phyloP scores from a whole-genome alignment of 2,113 vertebrate genomes.

The Craseonycteris thonglongyai region DNA sequence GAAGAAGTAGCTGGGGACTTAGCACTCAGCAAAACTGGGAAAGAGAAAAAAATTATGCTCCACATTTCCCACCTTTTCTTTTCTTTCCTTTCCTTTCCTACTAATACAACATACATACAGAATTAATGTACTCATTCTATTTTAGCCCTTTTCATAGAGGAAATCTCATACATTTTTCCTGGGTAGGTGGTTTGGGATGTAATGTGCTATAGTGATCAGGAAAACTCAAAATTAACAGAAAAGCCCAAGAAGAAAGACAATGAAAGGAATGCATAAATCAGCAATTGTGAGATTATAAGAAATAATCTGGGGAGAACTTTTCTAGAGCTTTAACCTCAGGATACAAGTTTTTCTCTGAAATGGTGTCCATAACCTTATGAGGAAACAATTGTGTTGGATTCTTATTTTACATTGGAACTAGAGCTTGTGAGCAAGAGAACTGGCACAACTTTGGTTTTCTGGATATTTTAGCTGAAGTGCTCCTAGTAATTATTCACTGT shows the following conservation, averaged over 20 bases:
- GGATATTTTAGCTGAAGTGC: background rate
- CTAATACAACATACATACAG: background rate
- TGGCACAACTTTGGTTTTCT: background rate
- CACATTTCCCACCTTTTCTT: background rate
- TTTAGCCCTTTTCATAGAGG: background rate
- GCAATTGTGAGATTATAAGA: background rate
- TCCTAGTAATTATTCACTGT: background rate
- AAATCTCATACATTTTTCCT: background rate
- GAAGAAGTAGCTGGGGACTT: background rate
- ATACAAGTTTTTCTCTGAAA: background rate
- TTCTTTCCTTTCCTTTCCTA: background rate
- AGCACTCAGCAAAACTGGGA: background rate
- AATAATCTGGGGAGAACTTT: background rate
- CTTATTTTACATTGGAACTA: background rate
- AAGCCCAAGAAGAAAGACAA: background rate
- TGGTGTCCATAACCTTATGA: background rate
- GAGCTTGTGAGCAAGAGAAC: background rate
- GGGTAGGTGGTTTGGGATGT: background rate
- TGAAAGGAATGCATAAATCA: background rate
- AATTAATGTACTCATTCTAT: background rate
- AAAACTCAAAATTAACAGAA: background rate
- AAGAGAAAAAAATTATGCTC: background rate
- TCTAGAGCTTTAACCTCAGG: background rate
- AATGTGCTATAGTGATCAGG: background rate
- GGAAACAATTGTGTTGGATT: background rate